Evolutionary conservation across 2,888 invertebrate genomes (phyloP), one percentile per base, ranked within the genome.

Genomic region (Parnassius smintheus): DNA sequence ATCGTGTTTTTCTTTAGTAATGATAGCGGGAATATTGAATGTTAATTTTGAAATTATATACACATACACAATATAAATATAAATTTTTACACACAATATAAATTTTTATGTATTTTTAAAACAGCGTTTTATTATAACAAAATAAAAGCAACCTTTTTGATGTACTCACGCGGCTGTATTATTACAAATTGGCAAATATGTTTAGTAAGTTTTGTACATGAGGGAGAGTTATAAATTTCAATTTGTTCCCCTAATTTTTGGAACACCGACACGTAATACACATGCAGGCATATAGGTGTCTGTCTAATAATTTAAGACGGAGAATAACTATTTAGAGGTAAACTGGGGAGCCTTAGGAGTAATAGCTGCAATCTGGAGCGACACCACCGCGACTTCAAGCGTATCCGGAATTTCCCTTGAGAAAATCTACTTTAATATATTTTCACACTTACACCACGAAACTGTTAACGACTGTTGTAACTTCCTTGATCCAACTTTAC

Each of bases 331-430:
- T 87, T 79, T 82, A 72, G 48, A 70, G 75, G 85, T 82, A 86
- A 88, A 87, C 88, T 85, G 80, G 80, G 80, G 87, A 86, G 75
- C 75, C 85, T 82, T 80, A 77, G 80, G 76, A 85, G 83, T 88
- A 87, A 89, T 89, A 85, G 87, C 82, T 80, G 82, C 89, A 89
- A 91, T 90, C 88, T 87, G 83, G 75, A 75, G 75, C 75, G 77
- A 80, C 59, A 54, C 80, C 76, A 79, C 78, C 75, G 72, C 75
- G 66, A 70, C 69, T 69, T 70, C 66, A 75, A 75, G 75, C 77
- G 85, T 82, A 84, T 82, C 75, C 75, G 73, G 81, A 85, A 91
- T 90, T 90, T 91, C 91, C 89, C 89, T 68, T 8, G 88, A 79
- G 91, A 76, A 76, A 73, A 72, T 79, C 70, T 71, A 75, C 72